Percentiles rank a stretch among this genome's conserved stretches.
Evolutionary conservation across 37 sponge, comb jelly and placozoan genomes (phyloP).

Genomic region (Ephydatia muelleri): DNA sequence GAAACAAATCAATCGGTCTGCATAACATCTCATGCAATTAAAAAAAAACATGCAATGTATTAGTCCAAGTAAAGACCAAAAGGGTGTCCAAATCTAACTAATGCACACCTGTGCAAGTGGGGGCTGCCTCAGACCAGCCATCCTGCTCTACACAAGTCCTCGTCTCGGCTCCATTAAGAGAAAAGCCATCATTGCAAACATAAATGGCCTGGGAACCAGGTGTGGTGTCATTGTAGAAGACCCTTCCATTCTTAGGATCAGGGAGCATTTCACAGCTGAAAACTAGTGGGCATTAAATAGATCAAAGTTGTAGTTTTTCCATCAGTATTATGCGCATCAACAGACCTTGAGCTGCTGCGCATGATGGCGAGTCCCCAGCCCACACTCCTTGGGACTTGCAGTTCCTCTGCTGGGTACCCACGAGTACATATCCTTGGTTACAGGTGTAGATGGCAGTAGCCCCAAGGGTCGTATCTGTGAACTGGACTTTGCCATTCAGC

Average conservation of each 20-base stretch:
- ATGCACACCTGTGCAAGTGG: slow-evolving; percentile 23
- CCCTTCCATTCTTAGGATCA: slow-evolving; percentile 18
- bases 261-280: slow-evolving; percentile 7
- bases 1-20: not conserved
- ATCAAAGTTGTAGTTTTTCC: not conserved
- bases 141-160: slow-evolving; percentile 17
- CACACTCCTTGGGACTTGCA: slow-evolving; percentile 31
- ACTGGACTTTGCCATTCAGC: slow-evolving; percentile 11
- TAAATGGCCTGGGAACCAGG: slow-evolving; percentile 10
- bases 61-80: not conserved
- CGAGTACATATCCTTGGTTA: slow-evolving; percentile 3
- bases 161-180: slow-evolving; percentile 2
- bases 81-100: not conserved
- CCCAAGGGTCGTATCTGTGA: not conserved
- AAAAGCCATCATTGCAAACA: slow-evolving; percentile 37
- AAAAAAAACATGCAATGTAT: not conserved
- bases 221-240: not conserved
- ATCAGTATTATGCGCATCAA: not conserved
- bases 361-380: slow-evolving; percentile 31
- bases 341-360: not conserved
- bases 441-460: slow-evolving; percentile 32
- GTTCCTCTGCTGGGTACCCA: not conserved
- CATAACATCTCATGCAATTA: not conserved
- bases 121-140: slow-evolving; percentile 12
- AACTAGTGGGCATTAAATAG: not conserved